These are phyloP conservation scores for Coptotermes formosanus DNA, from an alignment of 1,140 invertebrate genomes.

Conservation along the genomic window DNA sequence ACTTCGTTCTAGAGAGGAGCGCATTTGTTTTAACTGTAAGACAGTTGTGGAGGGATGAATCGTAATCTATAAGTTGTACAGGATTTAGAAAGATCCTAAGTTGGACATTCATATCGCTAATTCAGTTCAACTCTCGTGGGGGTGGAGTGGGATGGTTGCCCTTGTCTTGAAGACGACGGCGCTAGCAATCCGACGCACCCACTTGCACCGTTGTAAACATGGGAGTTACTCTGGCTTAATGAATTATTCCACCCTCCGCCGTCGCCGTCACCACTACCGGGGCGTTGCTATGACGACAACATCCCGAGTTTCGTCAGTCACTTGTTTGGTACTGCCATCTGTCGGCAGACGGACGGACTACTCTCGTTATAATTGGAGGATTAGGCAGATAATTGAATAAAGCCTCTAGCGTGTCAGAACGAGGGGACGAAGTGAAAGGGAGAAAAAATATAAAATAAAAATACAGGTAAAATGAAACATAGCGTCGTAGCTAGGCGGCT, in stretches of 20 bases:
- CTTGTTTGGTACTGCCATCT: constrained; percentile 29
- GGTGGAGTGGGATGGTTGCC: too few species aligned
- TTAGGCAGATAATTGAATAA: constrained; percentile 35
- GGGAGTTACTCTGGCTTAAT: not conserved
- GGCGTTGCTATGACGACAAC: constrained; percentile 12
- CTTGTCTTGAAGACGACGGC: not conserved
- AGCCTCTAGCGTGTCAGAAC: constrained; percentile 1
- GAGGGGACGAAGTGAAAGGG: not conserved
- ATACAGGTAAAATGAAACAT: not conserved
- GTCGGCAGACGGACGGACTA: constrained; percentile 21
- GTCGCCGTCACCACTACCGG: not conserved
- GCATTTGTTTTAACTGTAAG: too few species aligned
- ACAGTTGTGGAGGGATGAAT: not conserved
- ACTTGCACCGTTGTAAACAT: not conserved
- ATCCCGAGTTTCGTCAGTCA: constrained; percentile 27
- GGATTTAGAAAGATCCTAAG: not conserved
- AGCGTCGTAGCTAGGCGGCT: not conserved
- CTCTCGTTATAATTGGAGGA: constrained; percentile 33
- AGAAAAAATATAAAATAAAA: too few species aligned
- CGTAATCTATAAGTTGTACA: not conserved
- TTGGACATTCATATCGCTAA: constrained; percentile 13
- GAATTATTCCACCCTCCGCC: constrained; percentile 17
- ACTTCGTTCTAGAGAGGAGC: too few species aligned
- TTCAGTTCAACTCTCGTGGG: not conserved
- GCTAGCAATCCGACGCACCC: not conserved